Evolutionary conservation across 2,113 vertebrate species (phyloP).

Genomic region (Galemys pyrenaicus): DNA sequence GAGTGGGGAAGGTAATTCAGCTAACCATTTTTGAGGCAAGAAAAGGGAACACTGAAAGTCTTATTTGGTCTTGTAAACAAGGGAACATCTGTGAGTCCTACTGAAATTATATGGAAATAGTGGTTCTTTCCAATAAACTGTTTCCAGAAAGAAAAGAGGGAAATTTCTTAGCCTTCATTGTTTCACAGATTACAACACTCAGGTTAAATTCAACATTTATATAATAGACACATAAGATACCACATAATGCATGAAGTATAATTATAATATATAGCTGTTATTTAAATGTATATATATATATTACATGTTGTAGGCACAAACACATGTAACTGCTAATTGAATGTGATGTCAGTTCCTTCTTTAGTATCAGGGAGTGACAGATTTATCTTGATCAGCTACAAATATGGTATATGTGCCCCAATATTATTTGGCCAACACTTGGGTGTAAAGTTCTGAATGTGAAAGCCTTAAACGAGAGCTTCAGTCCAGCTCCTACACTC

Average conservation of each 20-base stretch:
- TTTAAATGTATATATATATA: neutral
- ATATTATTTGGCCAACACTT: neutral
- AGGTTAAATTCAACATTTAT: conserved; percentile 11
- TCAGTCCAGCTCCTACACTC: neutral
- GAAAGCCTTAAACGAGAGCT: neutral
- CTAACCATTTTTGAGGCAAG: neutral
- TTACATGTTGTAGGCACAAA: neutral
- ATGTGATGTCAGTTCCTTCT: neutral
- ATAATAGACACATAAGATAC: neutral
- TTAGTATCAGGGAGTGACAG: neutral
- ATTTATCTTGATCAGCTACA: neutral
- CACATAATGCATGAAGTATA: neutral
- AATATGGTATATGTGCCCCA: neutral
- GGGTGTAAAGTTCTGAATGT: neutral
- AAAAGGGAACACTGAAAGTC: neutral
- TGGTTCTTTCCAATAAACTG: neutral
- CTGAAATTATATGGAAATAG: neutral
- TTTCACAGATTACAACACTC: neutral
- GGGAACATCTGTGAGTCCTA: neutral
- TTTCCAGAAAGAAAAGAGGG: neutral
- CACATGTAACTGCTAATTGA: neutral
- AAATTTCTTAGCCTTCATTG: neutral
- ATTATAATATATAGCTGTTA: neutral
- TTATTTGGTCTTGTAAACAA: neutral
- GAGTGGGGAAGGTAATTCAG: neutral